Percentiles rank a stretch among this genome's conserved stretches.
These are phyloP conservation scores for Campylomormyrus tamandua DNA, from an alignment of 2,113 vertebrate species.

Conservation along the genomic window DNA sequence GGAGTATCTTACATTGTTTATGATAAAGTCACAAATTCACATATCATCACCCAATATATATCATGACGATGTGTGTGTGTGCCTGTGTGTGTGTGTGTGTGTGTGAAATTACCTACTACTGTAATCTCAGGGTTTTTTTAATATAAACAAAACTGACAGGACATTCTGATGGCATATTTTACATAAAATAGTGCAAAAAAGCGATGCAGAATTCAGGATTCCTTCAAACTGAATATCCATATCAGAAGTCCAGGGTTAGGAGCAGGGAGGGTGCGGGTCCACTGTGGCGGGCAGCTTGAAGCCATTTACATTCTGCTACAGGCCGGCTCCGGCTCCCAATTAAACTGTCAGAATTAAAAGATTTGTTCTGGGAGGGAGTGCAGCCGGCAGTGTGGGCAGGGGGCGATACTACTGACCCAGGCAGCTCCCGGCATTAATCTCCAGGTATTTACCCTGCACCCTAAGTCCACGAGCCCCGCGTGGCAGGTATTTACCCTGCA, in stretches of 20 bases:
- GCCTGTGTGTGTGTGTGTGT: background rate
- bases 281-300: slow-evolving; percentile 39
- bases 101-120: background rate
- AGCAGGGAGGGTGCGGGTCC: slow-evolving; percentile 17
- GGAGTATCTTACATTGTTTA: background rate
- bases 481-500: background rate
- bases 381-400: slow-evolving; percentile 87
- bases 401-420: slow-evolving; percentile 88
- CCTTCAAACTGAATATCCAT: background rate
- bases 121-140: background rate
- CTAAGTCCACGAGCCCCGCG: slow-evolving; percentile 67
- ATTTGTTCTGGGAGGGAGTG: slow-evolving; percentile 97
- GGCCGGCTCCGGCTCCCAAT: slow-evolving; percentile 77
- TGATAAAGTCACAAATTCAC: background rate
- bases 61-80: background rate
- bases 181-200: background rate
- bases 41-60: background rate
- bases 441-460: slow-evolving; percentile 96
- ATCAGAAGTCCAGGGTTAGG: slow-evolving; percentile 33
- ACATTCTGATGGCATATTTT: background rate
- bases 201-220: background rate
- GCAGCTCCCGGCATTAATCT: slow-evolving; percentile 83
- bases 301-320: slow-evolving; percentile 54
- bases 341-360: slow-evolving; percentile 99
- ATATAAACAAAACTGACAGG: background rate